Base-by-base conservation (phyloP, 2,113 vertebrate species). In the Apodemus sylvaticus region DNA sequence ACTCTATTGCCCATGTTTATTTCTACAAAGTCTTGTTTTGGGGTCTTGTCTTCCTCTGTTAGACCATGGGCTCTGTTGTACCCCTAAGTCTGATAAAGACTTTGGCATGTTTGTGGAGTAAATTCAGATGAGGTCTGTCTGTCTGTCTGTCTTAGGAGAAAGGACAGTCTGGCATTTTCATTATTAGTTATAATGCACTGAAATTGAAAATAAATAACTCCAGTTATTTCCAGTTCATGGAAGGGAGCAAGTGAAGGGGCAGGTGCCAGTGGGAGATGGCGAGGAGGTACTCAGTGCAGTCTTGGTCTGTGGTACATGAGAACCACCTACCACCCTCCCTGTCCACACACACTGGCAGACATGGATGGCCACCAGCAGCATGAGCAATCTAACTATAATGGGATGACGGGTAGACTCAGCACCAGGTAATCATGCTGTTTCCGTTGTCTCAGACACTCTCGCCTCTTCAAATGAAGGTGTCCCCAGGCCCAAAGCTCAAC, bases 31-130 rank as follows among this genome's bases (percentile, higher is more conserved):
- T 24, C 16, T 83, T 78, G 22, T 48, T 93, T 73, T 71, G 7
- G 5, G 34, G 62, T 39, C 88, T 86, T 92, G 22, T 76, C 79
- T 97, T 16, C 29, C 13, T 71, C 74, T 81, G 1, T 86, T 86
- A 93, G 93, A 68, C 31, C 53, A 62, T 12, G 20, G 39, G 24
- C 19, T 87, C 48, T 42, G 58, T 77, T 87, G 51, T 66, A 60
- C 58, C n/a, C 60, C 34, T 19, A 70, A 76, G 48, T 96, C 81
- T 90, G 29, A 55, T 66, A 70, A 5, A 88, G 70, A 93, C 62
- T 83, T 86, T 92, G 51, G 88, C 79, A 90, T 92, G 36, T 93
- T 85, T 83, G 9, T 58, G 71, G 48, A 89, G 68, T 81, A 86
- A 90, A 96, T 73, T 42, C 85, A 66, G 48, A 71, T 53, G 39